Conservation (phyloP, 2,888 invertebrate species). For the Temnothorax unifasciatus region DNA sequence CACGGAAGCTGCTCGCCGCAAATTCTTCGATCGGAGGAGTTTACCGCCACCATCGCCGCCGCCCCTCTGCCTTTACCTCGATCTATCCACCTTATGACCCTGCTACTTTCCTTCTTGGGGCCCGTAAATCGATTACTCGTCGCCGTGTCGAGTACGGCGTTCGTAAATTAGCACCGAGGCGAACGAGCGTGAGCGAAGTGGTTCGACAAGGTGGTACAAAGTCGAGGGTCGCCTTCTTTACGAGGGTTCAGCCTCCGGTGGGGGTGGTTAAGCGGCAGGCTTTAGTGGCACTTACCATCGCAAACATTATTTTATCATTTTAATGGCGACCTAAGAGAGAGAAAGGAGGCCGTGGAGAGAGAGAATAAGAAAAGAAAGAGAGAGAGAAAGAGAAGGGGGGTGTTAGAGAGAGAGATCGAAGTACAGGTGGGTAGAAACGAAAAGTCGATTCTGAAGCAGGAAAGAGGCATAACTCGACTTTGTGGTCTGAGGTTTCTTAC, state of each 20-base stretch:
- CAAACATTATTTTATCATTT: constrained; percentile 86
- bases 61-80: constrained; percentile 24
- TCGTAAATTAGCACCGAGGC: constrained; percentile 76
- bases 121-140: constrained; percentile 77
- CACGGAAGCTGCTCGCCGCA: constrained; percentile 48
- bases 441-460: constrained; percentile 56
- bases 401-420: neutral
- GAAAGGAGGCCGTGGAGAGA: constrained; percentile 25
- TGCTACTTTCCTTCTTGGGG: constrained; percentile 57
- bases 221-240: constrained; percentile 77
- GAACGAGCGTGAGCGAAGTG: constrained; percentile 79
- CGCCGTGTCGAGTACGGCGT: constrained; percentile 73
- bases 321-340: constrained; percentile 79
- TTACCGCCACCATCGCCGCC: constrained; percentile 5
- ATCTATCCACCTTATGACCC: constrained; percentile 52
- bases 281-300: constrained; percentile 84
- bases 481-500: constrained; percentile 75
- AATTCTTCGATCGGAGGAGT: constrained; percentile 48
- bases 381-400: neutral
- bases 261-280: constrained; percentile 78
- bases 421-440: constrained; percentile 44
- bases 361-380: constrained; percentile 44
- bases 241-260: constrained; percentile 72
- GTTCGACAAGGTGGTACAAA: constrained; percentile 79
- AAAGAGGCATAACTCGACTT: constrained; percentile 73